A percentile compares a stretch with the other conserved stretches of the same genome.
Evolutionary conservation across 2,888 invertebrate genomes (phyloP).

Genomic region (Dorcus hopei): DNA sequence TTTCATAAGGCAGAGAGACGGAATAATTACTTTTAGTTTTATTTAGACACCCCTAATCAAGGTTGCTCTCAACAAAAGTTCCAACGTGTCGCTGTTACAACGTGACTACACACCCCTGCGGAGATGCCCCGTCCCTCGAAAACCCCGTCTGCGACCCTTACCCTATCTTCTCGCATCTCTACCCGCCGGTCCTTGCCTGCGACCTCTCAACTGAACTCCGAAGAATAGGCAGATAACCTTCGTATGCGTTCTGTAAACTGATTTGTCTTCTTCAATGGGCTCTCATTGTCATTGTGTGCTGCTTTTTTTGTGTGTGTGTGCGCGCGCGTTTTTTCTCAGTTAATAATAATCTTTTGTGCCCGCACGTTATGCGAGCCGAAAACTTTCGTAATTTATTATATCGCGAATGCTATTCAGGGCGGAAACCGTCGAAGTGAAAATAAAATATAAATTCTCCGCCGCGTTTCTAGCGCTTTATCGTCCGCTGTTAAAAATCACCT

Average conservation of each 20-base stretch:
- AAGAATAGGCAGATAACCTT: constrained; percentile 32
- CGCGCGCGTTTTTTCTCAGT: no score
- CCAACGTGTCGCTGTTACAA: constrained; percentile 26
- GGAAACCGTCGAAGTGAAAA: no score
- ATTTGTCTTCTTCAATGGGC: constrained; percentile 33
- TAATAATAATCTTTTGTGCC: no score
- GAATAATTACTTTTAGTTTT: no score
- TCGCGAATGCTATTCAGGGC: no score
- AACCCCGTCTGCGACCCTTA: constrained; percentile 25
- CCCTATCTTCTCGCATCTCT: constrained; percentile 30
- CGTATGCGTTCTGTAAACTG: constrained; percentile 32
- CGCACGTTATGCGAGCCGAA: no score
- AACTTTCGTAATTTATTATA: no score
- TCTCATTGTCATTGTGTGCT: background rate
- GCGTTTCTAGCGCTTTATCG: no score
- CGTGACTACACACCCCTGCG: constrained; percentile 28
- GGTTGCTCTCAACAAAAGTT: constrained; percentile 25
- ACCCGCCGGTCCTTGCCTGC: constrained; percentile 26
- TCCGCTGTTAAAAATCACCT: no score
- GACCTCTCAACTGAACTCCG: constrained; percentile 28
- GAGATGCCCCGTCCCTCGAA: constrained; percentile 18
- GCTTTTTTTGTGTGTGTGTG: no score
- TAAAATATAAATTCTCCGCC: no score
- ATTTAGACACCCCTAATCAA: constrained; percentile 4
- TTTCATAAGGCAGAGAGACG: no score